These are phyloP conservation scores for Astreopora myriophthalma DNA, from an alignment of 64 coral and sea anemone genomes.

Conservation along the genomic window DNA sequence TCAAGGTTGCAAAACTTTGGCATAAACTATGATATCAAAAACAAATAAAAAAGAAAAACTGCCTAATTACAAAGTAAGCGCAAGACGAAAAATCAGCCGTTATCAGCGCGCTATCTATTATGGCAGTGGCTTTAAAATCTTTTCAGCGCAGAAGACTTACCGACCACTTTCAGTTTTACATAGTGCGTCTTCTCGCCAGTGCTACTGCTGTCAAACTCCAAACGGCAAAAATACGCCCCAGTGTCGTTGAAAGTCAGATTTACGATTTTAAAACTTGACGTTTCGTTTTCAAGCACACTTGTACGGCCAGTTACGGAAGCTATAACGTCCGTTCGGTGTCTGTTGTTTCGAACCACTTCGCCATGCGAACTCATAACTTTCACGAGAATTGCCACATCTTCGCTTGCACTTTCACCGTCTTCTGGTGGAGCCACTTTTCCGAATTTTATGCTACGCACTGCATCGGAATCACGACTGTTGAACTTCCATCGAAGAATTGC, in stretches of 20 bases:
- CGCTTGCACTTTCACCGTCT: background rate
- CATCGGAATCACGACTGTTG: background rate
- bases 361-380: background rate
- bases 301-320: background rate
- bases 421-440: background rate
- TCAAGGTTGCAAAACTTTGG: background rate
- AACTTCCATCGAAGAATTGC: slow-evolving; percentile 23
- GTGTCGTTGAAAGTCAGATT: background rate
- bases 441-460: background rate
- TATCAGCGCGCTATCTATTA: background rate
- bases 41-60: background rate
- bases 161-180: background rate
- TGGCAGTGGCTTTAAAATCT: too few species aligned
- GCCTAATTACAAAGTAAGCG: background rate
- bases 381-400: background rate
- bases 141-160: background rate
- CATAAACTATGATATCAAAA: background rate
- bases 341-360: background rate
- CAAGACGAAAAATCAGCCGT: background rate
- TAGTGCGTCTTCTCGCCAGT: background rate
- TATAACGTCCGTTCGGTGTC: background rate
- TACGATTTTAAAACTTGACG: slow-evolving; percentile 4
- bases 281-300: background rate
- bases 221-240: background rate
- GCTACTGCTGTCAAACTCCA: background rate